Base-by-base conservation (phyloP, 2,888 invertebrate genomes). In the Deladenus siricidicola region DNA sequence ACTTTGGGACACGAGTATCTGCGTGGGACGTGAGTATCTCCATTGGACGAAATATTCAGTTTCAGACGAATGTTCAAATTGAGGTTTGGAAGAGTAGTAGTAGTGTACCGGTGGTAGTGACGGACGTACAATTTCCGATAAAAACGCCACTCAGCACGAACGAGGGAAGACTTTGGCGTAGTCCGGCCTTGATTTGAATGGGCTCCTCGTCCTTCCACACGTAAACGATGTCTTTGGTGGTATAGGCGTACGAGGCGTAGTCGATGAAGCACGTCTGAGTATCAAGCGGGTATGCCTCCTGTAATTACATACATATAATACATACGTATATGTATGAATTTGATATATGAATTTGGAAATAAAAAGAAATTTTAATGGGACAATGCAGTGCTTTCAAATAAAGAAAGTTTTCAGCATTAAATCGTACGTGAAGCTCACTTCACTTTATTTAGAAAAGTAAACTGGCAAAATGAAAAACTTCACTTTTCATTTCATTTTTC, bases 211-310 rank as follows among this genome's bases (percentile, higher is more conserved):
- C 64, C 81, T 92, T 92, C 93, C 93, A 93, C 70, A 89, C 84
- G 83, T 93, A 93, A 73, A 90, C 89, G 78, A 93, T 85, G 83
- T 93, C 93, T 73, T 89, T 88, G 43, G 91, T 92, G 48, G 93
- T 93, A 89, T 93, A 96, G 67, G 93, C 94, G 81, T 94, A 94
- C 81, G 91, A 91, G 70, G 92, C 92, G 89, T 93, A 92, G 78
- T 89, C 85, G 70, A 94, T 85, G 59, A 89, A 90, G 82, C 93
- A 68, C 3, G 65, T 86, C 84, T 94, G 93, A 78, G 89, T 87
- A 83, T 94, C 94, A 82, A 94, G 82, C 4, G 94, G 94, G 83
- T 93, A 94, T 69, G 71, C 73, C 24, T 64, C 67, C 54, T 66
- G 28, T 21, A 66, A 26, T 3, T 26, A 49, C 8, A 26, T n/a